These are phyloP conservation scores for Conger conger DNA, from an alignment of 2,113 vertebrate species.

Conservation along the genomic window DNA sequence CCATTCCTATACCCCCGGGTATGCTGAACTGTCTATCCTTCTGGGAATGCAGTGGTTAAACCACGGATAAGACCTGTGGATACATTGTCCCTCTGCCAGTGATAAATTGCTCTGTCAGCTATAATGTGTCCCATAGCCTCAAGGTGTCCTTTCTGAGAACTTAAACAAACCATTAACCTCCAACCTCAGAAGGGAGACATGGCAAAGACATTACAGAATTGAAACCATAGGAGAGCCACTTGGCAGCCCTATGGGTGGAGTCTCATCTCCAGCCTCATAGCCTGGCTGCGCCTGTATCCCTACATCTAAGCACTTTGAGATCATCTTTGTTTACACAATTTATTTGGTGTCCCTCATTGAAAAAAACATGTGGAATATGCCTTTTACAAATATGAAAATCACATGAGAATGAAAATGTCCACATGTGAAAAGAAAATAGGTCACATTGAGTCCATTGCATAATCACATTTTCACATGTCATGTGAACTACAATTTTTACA, in stretches of 20 bases:
- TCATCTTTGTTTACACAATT: no score
- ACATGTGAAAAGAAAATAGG: no score
- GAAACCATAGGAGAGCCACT: not conserved
- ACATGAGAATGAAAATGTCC: no score
- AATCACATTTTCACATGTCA: no score
- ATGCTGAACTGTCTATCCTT: not conserved
- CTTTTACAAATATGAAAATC: no score
- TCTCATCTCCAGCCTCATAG: not conserved
- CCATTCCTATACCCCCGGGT: not conserved
- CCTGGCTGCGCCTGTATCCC: not conserved
- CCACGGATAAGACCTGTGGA: not conserved
- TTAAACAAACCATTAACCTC: not conserved
- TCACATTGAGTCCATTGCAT: no score
- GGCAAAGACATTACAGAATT: not conserved
- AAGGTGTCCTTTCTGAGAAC: conserved; percentile 5
- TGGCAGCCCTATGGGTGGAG: not conserved
- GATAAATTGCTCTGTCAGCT: not conserved
- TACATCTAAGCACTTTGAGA: no score
- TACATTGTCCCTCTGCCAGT: not conserved
- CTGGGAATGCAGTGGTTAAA: not conserved
- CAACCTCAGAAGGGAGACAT: not conserved
- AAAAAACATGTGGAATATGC: no score
- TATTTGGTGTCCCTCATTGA: no score
- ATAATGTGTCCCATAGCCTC: not conserved
- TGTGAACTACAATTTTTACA: no score